A percentile compares a stretch with the other conserved stretches of the same genome.
These are phyloP conservation scores for Drosophila diplacantha DNA, from an alignment of 2,888 invertebrate species.

Conservation along the genomic window DNA sequence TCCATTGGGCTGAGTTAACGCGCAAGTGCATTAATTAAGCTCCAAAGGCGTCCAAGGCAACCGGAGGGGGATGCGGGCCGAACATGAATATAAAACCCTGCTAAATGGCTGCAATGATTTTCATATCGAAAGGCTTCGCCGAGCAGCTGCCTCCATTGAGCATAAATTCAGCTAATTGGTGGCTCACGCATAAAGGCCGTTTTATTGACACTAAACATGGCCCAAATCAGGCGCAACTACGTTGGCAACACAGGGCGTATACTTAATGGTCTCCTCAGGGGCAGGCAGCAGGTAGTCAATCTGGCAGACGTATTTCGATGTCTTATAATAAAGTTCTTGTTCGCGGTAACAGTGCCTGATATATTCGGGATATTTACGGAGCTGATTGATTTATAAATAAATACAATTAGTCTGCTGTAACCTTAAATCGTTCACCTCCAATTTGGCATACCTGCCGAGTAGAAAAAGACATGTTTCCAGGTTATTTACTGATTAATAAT, in stretches of 20 bases:
- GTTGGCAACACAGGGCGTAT: constrained; percentile 8
- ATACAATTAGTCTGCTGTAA: background rate
- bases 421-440: background rate
- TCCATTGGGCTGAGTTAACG: constrained; percentile 54
- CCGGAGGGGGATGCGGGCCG: constrained; percentile 10
- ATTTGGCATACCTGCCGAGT: background rate
- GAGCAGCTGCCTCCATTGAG: constrained; percentile 14
- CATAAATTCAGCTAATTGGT: constrained; percentile 37
- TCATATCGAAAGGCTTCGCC: constrained; percentile 27
- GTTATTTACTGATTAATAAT: background rate
- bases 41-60: constrained; percentile 53
- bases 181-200: constrained; percentile 18
- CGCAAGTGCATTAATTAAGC: constrained; percentile 70
- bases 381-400: background rate
- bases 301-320: background rate
- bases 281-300: constrained; percentile 7
- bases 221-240: constrained; percentile 13
- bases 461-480: background rate
- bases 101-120: constrained; percentile 33
- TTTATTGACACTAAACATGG: constrained; percentile 33
- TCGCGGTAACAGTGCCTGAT: background rate
- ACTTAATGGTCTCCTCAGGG: constrained; percentile 11
- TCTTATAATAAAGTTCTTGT: background rate
- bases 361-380: background rate
- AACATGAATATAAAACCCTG: constrained; percentile 35